phyloP scores from a whole-genome alignment of 2,888 invertebrate genomes.

The Liodrosophila aerea region DNA sequence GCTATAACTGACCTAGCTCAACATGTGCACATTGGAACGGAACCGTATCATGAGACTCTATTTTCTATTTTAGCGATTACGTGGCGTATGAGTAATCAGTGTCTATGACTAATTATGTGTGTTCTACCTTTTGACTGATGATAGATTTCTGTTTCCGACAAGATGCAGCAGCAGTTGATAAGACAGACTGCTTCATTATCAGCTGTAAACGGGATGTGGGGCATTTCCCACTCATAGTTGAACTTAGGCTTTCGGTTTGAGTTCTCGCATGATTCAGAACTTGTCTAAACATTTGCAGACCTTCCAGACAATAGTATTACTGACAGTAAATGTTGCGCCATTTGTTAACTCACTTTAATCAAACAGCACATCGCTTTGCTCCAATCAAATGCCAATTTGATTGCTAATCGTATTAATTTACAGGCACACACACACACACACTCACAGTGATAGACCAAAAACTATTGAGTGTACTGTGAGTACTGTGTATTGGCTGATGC shows the following conservation, averaged over 20 bases:
- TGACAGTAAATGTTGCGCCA: conserved; percentile 7
- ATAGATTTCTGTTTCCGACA: not conserved
- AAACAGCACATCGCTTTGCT: conserved; percentile 14
- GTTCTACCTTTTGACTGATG: not conserved
- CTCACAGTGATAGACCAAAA: not conserved
- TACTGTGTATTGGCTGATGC: conserved; percentile 60
- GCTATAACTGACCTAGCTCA: conserved; percentile 52
- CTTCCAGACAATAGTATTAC: not conserved
- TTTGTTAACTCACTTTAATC: conserved; percentile 14
- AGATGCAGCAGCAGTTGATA: conserved; percentile 31
- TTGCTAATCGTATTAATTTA: conserved; percentile 26
- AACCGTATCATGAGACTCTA: not conserved
- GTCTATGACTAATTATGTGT: conserved; percentile 34
- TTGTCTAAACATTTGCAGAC: conserved; percentile 14
- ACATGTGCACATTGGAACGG: conserved; percentile 21
- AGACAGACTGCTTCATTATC: conserved; percentile 15
- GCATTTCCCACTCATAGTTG: conserved; percentile 22
- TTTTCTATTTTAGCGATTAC: conserved; percentile 53
- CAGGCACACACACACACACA: too few relatives aligned
- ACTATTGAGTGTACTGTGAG: not conserved
- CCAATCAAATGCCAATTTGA: conserved; percentile 43
- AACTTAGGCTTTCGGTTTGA: not conserved
- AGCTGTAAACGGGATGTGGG: conserved; percentile 11
- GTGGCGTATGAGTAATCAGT: conserved; percentile 66
- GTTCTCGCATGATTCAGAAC: conserved; percentile 26